phyloP scores from a whole-genome alignment of 1,140 invertebrate genomes.

The Dryas iulia region DNA sequence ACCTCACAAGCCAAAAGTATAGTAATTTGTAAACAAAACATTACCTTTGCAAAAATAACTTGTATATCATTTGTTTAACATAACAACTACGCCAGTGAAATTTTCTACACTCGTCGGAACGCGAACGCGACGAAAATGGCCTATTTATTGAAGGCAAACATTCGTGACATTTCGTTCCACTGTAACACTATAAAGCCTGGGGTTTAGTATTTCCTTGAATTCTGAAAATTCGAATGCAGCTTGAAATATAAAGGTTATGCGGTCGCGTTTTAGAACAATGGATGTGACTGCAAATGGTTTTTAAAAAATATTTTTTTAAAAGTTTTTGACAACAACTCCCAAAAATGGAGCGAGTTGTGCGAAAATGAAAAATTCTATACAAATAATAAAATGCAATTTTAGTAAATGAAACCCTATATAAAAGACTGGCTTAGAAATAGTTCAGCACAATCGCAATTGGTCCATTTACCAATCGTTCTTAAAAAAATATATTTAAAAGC shows the following conservation, averaged over 20 bases:
- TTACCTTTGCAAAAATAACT: too few species aligned
- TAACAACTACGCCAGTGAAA: not conserved
- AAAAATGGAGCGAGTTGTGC: not conserved
- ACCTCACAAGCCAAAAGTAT: not conserved
- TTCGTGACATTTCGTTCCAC: constrained; percentile 23
- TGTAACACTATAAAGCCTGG: constrained; percentile 3
- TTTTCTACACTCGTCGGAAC: constrained; percentile 27
- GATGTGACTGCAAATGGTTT: not conserved
- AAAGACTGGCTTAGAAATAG: too few species aligned
- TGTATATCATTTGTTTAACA: not conserved
- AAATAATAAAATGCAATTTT: too few species aligned
- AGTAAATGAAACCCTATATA: too few species aligned
- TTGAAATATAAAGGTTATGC: constrained; percentile 15
- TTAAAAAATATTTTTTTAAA: not conserved
- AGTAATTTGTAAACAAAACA: too few species aligned
- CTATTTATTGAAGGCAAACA: constrained; percentile 25
- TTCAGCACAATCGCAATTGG: too few species aligned
- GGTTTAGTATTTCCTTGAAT: constrained; percentile 4
- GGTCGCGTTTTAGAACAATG: constrained; percentile 17
- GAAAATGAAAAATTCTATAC: not conserved
- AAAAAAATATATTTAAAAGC: too few species aligned
- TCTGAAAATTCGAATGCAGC: constrained; percentile 12
- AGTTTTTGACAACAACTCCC: not conserved
- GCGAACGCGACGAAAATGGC: constrained; percentile 25
- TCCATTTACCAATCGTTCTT: too few species aligned